Evolutionary conservation across 2,888 invertebrate genomes (phyloP).

Genomic region (Noctua comes): DNA sequence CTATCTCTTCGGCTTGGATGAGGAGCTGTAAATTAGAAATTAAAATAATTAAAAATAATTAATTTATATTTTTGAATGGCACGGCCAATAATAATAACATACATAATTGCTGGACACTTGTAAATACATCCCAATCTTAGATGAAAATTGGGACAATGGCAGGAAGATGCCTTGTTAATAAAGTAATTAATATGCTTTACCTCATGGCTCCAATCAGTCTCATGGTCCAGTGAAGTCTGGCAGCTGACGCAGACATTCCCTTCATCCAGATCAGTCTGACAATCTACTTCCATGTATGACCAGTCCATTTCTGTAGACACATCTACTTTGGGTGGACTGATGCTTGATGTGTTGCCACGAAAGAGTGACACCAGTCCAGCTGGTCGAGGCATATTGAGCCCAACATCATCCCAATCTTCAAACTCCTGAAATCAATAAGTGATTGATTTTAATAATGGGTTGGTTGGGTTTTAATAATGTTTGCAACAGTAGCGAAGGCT

Average conservation of each 20-base stretch:
- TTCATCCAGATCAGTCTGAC: conserved; percentile 88
- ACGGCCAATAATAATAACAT: not conserved
- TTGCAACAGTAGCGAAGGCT: no score
- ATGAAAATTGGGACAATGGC: not conserved
- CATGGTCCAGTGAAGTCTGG: conserved; percentile 81
- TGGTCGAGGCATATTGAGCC: conserved; percentile 95
- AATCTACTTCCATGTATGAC: conserved; percentile 74
- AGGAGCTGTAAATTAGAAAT: conserved; percentile 76
- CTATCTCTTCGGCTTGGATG: conserved; percentile 90
- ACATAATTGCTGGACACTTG: not conserved
- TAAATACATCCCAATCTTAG: not conserved
- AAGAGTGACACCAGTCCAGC: conserved; percentile 93
- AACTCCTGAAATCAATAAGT: conserved; percentile 91
- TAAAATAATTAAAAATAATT: not conserved
- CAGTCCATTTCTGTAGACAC: conserved; percentile 87
- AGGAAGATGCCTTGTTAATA: not conserved
- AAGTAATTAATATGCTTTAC: conserved; percentile 66
- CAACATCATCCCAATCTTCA: conserved; percentile 98
- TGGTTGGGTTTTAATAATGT: not conserved
- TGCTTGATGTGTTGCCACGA: conserved; percentile 87
- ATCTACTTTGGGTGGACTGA: conserved; percentile 82
- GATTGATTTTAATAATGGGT: not conserved
- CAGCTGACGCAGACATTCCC: conserved; percentile 85
- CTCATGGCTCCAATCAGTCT: conserved; percentile 87
- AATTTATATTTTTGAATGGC: not conserved